phyloP scores from a whole-genome alignment of 2,797 vertebrate genomes.

The Prunella strophiata region DNA sequence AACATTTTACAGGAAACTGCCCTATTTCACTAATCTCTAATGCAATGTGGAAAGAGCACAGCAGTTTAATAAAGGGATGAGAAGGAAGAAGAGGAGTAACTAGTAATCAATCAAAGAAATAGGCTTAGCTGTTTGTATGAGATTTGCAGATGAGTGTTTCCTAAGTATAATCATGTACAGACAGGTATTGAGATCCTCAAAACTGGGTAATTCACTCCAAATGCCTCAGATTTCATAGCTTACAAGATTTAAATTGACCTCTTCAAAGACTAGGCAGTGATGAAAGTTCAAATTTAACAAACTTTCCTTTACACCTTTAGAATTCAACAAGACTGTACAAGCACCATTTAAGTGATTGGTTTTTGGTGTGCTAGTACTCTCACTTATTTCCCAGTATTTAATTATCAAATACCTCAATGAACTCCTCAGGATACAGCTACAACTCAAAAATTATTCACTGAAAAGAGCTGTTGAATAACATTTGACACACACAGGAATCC shows the following conservation, averaged over 20 bases:
- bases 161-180: background rate
- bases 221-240: background rate
- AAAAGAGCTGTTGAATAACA: constrained; percentile 19
- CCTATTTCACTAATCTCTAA: background rate
- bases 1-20: background rate
- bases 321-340: background rate
- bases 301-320: background rate
- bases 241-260: background rate
- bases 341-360: background rate
- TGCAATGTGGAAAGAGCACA: background rate
- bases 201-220: background rate
- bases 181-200: background rate
- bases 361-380: background rate
- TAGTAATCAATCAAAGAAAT: background rate
- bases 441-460: constrained; percentile 11
- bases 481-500: background rate
- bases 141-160: background rate
- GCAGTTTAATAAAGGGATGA: background rate
- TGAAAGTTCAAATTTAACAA: background rate
- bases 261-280: background rate
- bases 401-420: constrained; percentile 18
- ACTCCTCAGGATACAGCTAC: background rate
- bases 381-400: background rate
- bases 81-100: background rate
- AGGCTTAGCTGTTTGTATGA: background rate